These are phyloP conservation scores for Acanthaster planci DNA, from an alignment of 35 echinoderm and acorn worm genomes.

Conservation along the genomic window DNA sequence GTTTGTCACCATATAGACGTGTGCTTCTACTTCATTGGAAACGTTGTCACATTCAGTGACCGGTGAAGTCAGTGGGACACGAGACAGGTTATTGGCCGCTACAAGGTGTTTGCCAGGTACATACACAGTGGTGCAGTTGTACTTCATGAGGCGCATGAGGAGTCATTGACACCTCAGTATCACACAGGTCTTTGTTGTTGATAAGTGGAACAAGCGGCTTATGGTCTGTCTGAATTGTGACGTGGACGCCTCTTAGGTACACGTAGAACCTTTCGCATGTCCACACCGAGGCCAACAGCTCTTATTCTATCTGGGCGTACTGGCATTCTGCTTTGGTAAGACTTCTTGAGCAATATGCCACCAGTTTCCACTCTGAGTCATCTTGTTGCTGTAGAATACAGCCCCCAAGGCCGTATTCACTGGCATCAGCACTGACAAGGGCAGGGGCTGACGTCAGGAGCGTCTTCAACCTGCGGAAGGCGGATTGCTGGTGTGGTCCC, in stretches of 20 bases:
- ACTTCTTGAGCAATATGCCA: constrained; percentile 17
- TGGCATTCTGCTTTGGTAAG: background rate
- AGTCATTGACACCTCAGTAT: background rate
- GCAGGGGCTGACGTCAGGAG: background rate
- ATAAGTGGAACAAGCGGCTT: constrained; percentile 32
- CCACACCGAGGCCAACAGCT: background rate
- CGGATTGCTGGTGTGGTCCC: too few relatives aligned
- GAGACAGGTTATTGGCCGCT: constrained; percentile 23
- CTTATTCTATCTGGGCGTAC: constrained; percentile 25
- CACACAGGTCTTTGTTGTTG: constrained; percentile 23
- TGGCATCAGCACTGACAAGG: background rate
- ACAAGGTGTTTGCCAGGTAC: constrained; percentile 13
- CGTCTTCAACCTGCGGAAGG: background rate
- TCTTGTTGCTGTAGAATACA: background rate
- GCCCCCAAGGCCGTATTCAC: background rate
- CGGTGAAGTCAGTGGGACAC: background rate
- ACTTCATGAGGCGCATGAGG: constrained; percentile 20
- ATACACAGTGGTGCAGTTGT: background rate
- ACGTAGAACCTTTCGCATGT: constrained; percentile 2
- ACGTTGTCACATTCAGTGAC: background rate
- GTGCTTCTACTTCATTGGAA: constrained; percentile 18
- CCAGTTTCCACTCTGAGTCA: constrained; percentile 24
- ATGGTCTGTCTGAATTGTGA: constrained; percentile 2
- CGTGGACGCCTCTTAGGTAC: constrained; percentile 22
- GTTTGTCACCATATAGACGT: constrained; percentile 19